These are phyloP conservation scores for Threskiornis aethiopicus DNA, from an alignment of 2,797 vertebrate genomes.

Conservation along the genomic window DNA sequence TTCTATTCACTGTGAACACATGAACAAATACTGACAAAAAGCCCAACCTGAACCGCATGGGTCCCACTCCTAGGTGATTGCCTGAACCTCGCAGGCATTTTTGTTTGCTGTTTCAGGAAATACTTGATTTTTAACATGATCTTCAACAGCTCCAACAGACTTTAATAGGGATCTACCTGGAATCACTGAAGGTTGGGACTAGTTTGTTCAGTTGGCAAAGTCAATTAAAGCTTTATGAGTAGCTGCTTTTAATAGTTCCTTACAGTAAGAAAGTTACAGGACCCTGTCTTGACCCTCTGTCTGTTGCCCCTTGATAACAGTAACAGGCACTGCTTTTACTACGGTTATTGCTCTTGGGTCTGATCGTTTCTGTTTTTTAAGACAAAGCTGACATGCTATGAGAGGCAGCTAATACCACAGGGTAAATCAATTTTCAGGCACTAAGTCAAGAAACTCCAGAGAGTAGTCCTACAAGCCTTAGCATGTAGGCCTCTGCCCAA, in stretches of 20 bases:
- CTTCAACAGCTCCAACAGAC: not conserved
- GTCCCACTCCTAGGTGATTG: not conserved
- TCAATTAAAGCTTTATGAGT: not conserved
- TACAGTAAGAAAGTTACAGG: not conserved
- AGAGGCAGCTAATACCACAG: not conserved
- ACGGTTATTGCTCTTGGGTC: not conserved
- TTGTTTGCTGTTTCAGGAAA: not conserved
- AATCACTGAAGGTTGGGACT: not conserved
- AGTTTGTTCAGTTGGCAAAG: not conserved
- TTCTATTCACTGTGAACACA: not conserved
- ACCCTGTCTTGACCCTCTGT: not conserved
- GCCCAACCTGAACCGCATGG: not conserved
- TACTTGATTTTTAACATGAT: not conserved
- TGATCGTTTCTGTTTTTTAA: not conserved
- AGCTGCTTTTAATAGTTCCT: not conserved
- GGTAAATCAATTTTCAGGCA: not conserved
- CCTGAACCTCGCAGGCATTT: not conserved
- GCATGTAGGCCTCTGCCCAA: not conserved
- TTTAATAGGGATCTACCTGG: not conserved
- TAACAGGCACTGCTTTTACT: not conserved
- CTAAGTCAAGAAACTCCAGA: not conserved
- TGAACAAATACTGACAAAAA: not conserved
- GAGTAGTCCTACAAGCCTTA: not conserved
- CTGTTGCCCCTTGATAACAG: not conserved
- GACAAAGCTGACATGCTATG: not conserved